Conservation (phyloP, 1,140 invertebrate genomes). For the Leptoteleia sp. region DNA sequence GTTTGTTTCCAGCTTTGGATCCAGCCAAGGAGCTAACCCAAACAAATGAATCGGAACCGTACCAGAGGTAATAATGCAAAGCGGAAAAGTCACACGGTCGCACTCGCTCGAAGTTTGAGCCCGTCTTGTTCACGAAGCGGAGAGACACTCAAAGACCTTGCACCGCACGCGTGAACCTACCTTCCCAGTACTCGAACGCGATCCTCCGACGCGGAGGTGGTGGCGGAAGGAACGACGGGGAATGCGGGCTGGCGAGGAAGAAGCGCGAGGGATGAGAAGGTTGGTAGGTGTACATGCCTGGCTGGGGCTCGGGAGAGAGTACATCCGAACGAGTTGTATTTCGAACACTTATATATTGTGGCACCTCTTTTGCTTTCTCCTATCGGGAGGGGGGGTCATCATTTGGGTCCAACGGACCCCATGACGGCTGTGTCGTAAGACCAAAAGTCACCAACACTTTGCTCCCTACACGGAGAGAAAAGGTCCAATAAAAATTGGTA, state of each 20-base stretch:
- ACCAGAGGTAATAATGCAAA: no score
- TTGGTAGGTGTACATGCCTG: conserved; percentile 74
- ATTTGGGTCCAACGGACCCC: conserved; percentile 9
- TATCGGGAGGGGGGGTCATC: conserved; percentile 23
- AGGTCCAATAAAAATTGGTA: no score
- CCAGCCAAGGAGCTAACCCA: no score
- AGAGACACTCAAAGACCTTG: no score
- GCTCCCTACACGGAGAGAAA: no score
- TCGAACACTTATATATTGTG: conserved; percentile 75
- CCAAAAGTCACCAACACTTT: not conserved
- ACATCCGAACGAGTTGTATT: conserved; percentile 70
- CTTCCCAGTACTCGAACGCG: conserved; percentile 27
- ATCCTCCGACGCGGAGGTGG: conserved; percentile 48
- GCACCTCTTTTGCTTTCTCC: conserved; percentile 62
- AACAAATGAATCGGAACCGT: no score
- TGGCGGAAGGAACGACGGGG: conserved; percentile 43
- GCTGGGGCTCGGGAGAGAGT: conserved; percentile 78
- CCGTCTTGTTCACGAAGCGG: no score
- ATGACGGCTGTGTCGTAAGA: not conserved
- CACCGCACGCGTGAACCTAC: no score
- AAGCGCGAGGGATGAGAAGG: conserved; percentile 54
- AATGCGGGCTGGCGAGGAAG: conserved; percentile 46
- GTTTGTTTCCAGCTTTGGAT: no score
- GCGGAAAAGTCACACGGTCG: no score
- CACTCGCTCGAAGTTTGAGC: no score